Percentiles rank a stretch among this genome's conserved stretches.
phyloP scores from a whole-genome alignment of 2,797 vertebrate species.

The Decapterus maruadsi region DNA sequence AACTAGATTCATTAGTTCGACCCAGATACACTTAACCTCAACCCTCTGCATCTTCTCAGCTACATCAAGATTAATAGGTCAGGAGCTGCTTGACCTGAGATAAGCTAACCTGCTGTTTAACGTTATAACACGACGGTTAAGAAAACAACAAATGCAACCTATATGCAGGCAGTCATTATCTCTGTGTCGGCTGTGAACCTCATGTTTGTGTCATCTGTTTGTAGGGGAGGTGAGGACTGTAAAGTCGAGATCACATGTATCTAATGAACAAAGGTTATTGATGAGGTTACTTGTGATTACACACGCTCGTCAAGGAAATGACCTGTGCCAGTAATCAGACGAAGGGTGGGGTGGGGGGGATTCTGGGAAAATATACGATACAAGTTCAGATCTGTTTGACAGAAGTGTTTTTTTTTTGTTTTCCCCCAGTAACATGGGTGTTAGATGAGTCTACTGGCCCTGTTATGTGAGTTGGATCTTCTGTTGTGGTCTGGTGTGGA shows the following conservation, averaged over 20 bases:
- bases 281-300: conserved; percentile 42
- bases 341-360: too few species aligned
- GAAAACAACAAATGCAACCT: conserved; percentile 12
- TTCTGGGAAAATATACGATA: too few species aligned
- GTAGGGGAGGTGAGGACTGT: neutral
- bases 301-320: conserved; percentile 45
- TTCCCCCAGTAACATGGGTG: neutral
- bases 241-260: conserved; percentile 30
- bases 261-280: conserved; percentile 51
- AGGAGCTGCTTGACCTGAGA: conserved; percentile 33
- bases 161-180: conserved; percentile 13
- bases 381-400: neutral
- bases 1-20: neutral
- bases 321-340: neutral
- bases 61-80: conserved; percentile 58
- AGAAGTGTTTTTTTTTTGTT: neutral
- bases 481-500: conserved; percentile 17
- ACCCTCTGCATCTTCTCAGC: conserved; percentile 20
- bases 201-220: conserved; percentile 33
- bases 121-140: conserved; percentile 6
- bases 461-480: conserved; percentile 3
- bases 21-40: neutral
- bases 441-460: neutral
- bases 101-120: conserved; percentile 38
- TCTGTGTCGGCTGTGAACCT: neutral